phyloP scores from a whole-genome alignment of 2,888 invertebrate species.

The Machimus rusticus region DNA sequence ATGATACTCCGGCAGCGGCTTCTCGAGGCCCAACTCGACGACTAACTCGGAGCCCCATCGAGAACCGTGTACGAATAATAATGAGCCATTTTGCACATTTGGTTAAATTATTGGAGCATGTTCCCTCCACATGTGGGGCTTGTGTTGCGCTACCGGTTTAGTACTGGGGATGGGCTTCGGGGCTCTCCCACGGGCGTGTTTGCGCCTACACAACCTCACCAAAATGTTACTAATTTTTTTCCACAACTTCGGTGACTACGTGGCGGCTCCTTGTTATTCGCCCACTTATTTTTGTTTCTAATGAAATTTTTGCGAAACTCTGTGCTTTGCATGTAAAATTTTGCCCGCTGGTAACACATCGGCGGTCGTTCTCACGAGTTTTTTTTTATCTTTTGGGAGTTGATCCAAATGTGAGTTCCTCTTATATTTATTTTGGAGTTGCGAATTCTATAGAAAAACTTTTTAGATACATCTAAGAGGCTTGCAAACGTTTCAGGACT shows the following conservation, averaged over 20 bases:
- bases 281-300: constrained; percentile 45
- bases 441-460: neutral
- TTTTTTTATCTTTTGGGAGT: neutral
- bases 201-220: neutral
- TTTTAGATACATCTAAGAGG: neutral
- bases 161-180: neutral
- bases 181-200: neutral
- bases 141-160: neutral
- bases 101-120: constrained; percentile 48
- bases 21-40: neutral
- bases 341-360: neutral
- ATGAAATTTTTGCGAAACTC: constrained; percentile 47
- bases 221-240: constrained; percentile 12
- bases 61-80: constrained; percentile 48
- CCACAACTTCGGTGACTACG: neutral
- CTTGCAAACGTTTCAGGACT: neutral
- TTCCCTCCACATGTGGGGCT: neutral
- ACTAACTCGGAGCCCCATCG: constrained; percentile 40
- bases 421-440: neutral
- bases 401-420: neutral
- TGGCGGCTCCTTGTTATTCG: neutral
- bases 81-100: constrained; percentile 49
- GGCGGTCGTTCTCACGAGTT: neutral
- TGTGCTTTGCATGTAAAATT: constrained; percentile 44
- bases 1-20: constrained; percentile 46